These are phyloP conservation scores for Oncorhynchus gorbuscha DNA, from an alignment of 2,113 vertebrate species.

Conservation along the genomic window DNA sequence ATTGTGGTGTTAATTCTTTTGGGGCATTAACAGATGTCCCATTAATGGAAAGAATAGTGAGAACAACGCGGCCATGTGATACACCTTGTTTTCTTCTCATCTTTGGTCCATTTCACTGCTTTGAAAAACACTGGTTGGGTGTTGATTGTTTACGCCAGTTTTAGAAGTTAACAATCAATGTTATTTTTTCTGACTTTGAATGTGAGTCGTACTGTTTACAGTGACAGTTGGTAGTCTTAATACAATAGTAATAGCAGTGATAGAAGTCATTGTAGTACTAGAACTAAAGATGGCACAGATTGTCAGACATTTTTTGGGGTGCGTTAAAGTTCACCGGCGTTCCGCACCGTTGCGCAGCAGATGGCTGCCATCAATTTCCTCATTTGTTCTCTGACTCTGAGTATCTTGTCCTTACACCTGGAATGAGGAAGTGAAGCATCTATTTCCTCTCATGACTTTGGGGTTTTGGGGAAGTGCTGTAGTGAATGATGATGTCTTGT, in stretches of 20 bases:
- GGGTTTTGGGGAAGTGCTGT: constrained; percentile 68
- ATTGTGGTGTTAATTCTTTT: constrained; percentile 57
- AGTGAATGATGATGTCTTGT: constrained; percentile 72
- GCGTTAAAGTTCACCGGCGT: constrained; percentile 85
- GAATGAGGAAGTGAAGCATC: constrained; percentile 79
- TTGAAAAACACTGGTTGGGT: constrained; percentile 9
- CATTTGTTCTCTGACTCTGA: constrained; percentile 72
- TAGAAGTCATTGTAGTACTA: constrained; percentile 8
- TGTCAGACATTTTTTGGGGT: constrained; percentile 84
- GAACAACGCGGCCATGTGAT: constrained; percentile 17
- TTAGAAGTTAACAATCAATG: neutral
- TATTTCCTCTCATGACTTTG: constrained; percentile 70
- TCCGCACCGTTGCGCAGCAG: constrained; percentile 87
- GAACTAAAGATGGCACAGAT: constrained; percentile 64
- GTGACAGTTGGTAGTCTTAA: constrained; percentile 9
- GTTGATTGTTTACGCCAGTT: neutral
- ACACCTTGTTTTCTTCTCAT: constrained; percentile 24
- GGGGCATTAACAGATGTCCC: constrained; percentile 43
- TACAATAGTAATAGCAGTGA: neutral
- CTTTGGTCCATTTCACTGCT: constrained; percentile 20
- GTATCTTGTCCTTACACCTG: constrained; percentile 91
- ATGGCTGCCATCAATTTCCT: constrained; percentile 97
- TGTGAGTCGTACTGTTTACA: neutral
- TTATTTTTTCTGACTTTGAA: too few relatives aligned
- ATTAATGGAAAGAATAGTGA: constrained; percentile 31